A percentile compares a stretch with the other conserved stretches of the same genome.
phyloP scores from a whole-genome alignment of 2,113 vertebrate species.

The Vombatus ursinus region DNA sequence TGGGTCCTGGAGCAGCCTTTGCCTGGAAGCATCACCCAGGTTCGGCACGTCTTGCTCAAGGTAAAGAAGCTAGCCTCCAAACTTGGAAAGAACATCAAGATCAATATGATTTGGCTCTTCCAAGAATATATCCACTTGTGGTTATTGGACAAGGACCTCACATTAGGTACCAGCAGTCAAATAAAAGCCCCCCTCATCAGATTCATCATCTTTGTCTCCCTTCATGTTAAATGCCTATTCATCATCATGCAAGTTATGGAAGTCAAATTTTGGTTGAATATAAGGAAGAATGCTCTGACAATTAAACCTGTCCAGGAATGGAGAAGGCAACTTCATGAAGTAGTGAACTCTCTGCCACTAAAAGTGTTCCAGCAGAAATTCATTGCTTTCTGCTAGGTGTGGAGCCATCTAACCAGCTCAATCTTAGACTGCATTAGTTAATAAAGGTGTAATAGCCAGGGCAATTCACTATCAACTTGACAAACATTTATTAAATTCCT shows the following conservation, averaged over 20 bases:
- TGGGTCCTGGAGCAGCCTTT: no score
- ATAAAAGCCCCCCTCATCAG: neutral
- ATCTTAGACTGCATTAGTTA: neutral
- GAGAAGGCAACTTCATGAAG: neutral
- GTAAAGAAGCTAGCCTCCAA: no score
- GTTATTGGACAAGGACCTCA: no score
- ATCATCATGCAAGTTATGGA: neutral
- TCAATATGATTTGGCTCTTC: no score
- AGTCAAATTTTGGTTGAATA: neutral
- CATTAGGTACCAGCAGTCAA: no score
- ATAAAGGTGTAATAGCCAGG: neutral
- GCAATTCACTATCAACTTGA: neutral
- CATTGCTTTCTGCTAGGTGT: neutral
- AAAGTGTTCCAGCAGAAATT: neutral
- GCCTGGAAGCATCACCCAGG: no score
- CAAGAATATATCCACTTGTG: no score
- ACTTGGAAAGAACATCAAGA: no score
- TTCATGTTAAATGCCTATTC: neutral
- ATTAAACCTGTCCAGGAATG: neutral
- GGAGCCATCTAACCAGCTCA: neutral
- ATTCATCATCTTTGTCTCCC: neutral
- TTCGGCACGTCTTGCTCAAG: no score
- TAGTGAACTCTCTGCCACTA: neutral
- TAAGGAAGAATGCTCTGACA: neutral
- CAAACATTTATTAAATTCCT: neutral